These are phyloP conservation scores for Phragmatobia fuliginosa DNA, from an alignment of 2,888 invertebrate species.

Conservation along the genomic window DNA sequence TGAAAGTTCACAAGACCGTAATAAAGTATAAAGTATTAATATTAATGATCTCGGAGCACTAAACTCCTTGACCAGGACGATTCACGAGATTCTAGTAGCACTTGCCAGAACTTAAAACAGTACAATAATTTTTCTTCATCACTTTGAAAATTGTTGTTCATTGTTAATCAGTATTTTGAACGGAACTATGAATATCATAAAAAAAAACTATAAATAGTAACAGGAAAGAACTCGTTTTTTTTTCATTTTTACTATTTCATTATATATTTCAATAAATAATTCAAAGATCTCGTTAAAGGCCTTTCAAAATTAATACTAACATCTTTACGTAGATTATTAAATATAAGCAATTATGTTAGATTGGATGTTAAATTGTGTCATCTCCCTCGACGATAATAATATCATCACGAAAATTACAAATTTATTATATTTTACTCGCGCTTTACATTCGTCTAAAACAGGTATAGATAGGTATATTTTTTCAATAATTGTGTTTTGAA, in stretches of 20 bases:
- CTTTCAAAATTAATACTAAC: too few relatives aligned
- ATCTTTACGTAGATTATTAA: conserved; percentile 6
- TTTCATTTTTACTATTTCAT: too few relatives aligned
- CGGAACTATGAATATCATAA: neutral
- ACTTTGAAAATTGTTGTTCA: neutral
- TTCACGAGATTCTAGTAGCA: neutral
- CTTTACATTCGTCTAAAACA: neutral
- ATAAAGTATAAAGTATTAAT: conserved; percentile 11
- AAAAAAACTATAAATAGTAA: neutral
- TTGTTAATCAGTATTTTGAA: neutral
- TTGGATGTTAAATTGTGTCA: neutral
- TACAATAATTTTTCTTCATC: neutral
- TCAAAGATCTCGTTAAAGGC: neutral
- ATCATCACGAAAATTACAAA: neutral
- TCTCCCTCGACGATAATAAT: neutral
- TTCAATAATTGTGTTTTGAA: neutral
- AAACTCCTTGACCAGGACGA: neutral
- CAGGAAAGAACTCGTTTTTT: too few relatives aligned
- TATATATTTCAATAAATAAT: neutral
- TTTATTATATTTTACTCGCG: neutral
- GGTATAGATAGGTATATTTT: too few relatives aligned
- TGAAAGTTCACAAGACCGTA: neutral
- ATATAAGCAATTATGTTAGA: neutral
- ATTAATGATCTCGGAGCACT: neutral
- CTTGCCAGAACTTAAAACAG: neutral